A percentile compares a stretch with the other conserved stretches of the same genome.
These are phyloP conservation scores for Brachyhypopomus gauderio DNA, from an alignment of 2,113 vertebrate genomes.

Conservation along the genomic window DNA sequence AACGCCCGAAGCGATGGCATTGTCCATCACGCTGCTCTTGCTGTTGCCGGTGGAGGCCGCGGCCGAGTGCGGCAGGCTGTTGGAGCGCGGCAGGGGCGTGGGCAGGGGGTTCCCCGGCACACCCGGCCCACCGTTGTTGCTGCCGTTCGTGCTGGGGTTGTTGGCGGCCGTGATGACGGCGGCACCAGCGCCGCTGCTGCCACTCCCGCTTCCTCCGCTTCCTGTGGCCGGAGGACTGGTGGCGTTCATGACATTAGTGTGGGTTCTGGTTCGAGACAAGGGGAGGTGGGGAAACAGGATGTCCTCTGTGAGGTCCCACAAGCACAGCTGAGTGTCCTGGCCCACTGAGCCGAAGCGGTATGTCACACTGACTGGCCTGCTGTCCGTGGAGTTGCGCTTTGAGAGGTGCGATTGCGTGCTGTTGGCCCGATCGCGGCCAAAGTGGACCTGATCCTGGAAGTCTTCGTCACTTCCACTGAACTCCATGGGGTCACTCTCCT, in stretches of 20 bases:
- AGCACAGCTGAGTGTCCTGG: conserved; percentile 95
- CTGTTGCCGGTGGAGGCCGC: conserved; percentile 79
- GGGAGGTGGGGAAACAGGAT: conserved; percentile 98
- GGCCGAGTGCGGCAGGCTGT: conserved; percentile 90
- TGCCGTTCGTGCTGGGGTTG: conserved; percentile 73
- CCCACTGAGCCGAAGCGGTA: conserved; percentile 98
- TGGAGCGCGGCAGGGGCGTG: conserved; percentile 90
- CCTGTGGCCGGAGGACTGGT: conserved; percentile 82
- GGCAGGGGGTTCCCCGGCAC: conserved; percentile 82
- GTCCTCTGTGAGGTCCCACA: conserved; percentile 99
- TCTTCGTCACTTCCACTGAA: conserved; percentile 98
- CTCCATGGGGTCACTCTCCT: conserved; percentile 91
- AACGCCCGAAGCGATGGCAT: conserved; percentile 88
- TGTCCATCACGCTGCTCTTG: conserved; percentile 83
- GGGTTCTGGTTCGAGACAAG: conserved; percentile 93
- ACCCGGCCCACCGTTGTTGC: conserved; percentile 77
- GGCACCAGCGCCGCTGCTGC: background rate
- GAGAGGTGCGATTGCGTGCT: conserved; percentile 93
- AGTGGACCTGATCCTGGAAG: conserved; percentile 90
- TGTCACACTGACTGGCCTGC: conserved; percentile 91
- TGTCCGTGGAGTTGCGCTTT: conserved; percentile 97
- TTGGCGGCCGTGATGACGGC: conserved; percentile 17
- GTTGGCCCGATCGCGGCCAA: conserved; percentile 89
- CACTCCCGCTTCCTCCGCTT: conserved; percentile 53
- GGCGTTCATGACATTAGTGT: conserved; percentile 98